A percentile compares a stretch with the other conserved stretches of the same genome.
phyloP scores from a whole-genome alignment of 2,113 vertebrate species.

The Zosterops lateralis region DNA sequence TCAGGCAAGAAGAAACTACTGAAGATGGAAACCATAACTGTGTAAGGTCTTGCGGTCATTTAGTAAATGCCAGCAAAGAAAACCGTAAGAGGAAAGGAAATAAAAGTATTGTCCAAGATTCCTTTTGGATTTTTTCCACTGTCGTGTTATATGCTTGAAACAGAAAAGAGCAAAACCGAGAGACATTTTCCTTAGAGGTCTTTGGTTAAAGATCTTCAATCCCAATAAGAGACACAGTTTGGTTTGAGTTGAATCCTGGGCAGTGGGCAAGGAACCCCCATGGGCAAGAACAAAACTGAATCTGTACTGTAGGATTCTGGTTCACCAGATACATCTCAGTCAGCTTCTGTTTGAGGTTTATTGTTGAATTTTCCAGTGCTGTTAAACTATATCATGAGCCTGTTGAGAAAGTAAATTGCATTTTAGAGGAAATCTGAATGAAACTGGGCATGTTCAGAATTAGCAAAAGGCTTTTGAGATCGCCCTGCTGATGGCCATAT shows the following conservation, averaged over 20 bases:
- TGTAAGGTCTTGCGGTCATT: background rate
- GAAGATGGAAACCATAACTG: background rate
- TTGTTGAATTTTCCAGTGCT: background rate
- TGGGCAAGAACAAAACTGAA: background rate
- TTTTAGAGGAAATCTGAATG: background rate
- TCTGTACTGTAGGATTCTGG: background rate
- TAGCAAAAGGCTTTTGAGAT: background rate
- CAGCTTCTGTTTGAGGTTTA: background rate
- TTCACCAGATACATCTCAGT: background rate
- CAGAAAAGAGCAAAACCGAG: background rate
- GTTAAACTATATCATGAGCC: background rate
- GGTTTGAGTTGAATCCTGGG: background rate
- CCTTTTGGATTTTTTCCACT: background rate
- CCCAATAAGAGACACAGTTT: rapidly evolving
- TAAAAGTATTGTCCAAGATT: background rate
- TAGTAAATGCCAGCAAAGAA: background rate
- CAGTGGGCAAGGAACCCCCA: background rate
- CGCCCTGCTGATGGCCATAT: background rate
- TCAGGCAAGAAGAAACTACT: background rate
- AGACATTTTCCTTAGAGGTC: background rate
- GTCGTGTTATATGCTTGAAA: background rate
- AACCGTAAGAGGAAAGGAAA: background rate
- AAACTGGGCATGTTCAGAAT: background rate
- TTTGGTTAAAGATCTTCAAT: background rate
- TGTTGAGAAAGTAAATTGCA: background rate